Evolutionary conservation across 2,113 vertebrate genomes (phyloP).

Genomic region (Xenopus borealis): DNA sequence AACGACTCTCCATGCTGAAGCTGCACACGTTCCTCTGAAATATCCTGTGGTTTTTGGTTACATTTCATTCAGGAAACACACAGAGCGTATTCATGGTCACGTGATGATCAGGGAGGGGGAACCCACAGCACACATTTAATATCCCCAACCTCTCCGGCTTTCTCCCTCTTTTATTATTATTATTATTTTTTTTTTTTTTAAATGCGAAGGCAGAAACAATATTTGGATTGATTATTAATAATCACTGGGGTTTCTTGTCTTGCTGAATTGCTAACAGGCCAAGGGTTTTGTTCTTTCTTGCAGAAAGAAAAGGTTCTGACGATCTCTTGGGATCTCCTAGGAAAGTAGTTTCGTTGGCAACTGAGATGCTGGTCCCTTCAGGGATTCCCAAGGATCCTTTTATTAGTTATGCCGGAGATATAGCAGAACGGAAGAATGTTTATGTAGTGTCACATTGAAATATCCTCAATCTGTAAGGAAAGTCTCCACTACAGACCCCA

Average conservation of each 20-base stretch:
- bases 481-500: no score
- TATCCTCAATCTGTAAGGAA: no score
- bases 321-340: conserved; percentile 6
- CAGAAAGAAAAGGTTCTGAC: conserved; percentile 25
- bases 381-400: conserved; percentile 12
- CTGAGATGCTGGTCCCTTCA: background rate
- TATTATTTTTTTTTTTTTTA: background rate
- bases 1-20: conserved; percentile 62
- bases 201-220: background rate
- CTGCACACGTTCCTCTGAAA: conserved; percentile 64
- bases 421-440: no score
- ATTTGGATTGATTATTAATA: no score
- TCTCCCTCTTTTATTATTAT: background rate
- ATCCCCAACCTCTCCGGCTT: conserved; percentile 28
- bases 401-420: background rate
- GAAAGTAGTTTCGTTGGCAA: conserved; percentile 22
- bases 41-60: conserved; percentile 68
- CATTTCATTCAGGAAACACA: conserved; percentile 72
- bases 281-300: background rate
- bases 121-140: conserved; percentile 55
- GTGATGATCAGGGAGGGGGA: conserved; percentile 53
- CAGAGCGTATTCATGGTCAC: conserved; percentile 56
- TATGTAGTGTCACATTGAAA: no score
- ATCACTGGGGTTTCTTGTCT: conserved; percentile 3
- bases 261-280: conserved; percentile 1